Conservation (phyloP, 30 jellyfish, hydroid and myxozoan species). For the Turritopsis dohrnii region DNA sequence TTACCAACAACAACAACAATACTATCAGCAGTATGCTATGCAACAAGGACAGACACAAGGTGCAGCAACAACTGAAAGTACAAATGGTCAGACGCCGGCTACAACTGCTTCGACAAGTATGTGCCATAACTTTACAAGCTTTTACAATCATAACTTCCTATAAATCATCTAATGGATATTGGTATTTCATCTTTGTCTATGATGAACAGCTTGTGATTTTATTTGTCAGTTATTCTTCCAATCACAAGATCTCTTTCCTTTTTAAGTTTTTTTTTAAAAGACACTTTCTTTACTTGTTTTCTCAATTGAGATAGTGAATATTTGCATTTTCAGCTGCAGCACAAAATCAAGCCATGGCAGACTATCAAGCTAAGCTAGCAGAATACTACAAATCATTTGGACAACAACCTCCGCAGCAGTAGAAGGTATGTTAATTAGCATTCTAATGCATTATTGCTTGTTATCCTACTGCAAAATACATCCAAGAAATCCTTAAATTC, state of each 20-base stretch:
- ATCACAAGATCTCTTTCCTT: background rate
- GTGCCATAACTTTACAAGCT: background rate
- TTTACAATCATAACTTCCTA: too few species aligned
- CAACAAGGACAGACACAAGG: conserved; percentile 42
- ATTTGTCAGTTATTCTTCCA: too few species aligned
- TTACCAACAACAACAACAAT: conserved; percentile 73
- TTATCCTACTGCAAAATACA: background rate
- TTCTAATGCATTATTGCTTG: background rate
- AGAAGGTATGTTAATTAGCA: background rate
- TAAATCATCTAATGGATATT: too few species aligned
- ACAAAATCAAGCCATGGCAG: conserved; percentile 40
- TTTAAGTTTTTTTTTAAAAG: background rate
- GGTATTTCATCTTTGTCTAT: too few species aligned
- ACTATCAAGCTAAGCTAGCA: conserved; percentile 38
- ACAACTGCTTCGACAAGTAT: background rate
- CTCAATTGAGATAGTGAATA: background rate
- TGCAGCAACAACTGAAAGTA: conserved; percentile 49
- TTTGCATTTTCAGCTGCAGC: conserved; percentile 11
- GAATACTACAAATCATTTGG: conserved; percentile 39
- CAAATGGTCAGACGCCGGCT: conserved; percentile 6
- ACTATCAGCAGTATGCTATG: conserved; percentile 43
- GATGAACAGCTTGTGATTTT: too few species aligned
- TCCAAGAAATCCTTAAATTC: background rate
- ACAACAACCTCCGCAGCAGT: conserved; percentile 28
- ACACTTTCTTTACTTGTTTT: background rate